Conservation (phyloP, 2,888 invertebrate genomes). For the Physocephala rufipes region DNA sequence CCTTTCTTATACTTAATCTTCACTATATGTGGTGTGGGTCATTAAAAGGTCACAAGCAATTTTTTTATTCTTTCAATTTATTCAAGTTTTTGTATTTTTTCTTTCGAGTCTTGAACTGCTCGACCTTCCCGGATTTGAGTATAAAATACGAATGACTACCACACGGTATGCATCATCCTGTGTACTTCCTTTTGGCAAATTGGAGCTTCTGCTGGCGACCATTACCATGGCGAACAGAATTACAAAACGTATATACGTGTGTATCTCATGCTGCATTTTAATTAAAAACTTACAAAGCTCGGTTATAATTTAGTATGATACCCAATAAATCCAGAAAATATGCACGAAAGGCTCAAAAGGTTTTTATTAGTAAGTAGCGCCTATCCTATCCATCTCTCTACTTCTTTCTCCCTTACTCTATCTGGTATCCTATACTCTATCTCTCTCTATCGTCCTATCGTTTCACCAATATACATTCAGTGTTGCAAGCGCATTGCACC, state of each 20-base stretch:
- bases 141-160: constrained; percentile 17
- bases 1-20: background rate
- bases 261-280: constrained; percentile 11
- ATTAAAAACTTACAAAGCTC: constrained; percentile 37
- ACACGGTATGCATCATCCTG: background rate
- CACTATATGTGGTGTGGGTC: background rate
- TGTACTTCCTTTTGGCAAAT: constrained; percentile 33
- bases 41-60: constrained; percentile 15
- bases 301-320: constrained; percentile 43
- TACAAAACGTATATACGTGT: background rate
- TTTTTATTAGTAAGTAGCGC: background rate
- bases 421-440: too few relatives aligned
- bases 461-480: constrained; percentile 3
- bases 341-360: constrained; percentile 6
- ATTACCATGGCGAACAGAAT: background rate
- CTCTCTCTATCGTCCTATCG: too few relatives aligned
- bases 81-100: constrained; percentile 15
- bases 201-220: constrained; percentile 6
- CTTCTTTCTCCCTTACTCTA: too few relatives aligned
- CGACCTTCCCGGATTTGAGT: constrained; percentile 21
- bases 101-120: constrained; percentile 5
- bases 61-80: constrained; percentile 23
- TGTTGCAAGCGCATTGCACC: background rate
- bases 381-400: background rate
- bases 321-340: constrained; percentile 43